Conservation (phyloP, 2,113 vertebrate species). For the Xenus cinereus region DNA sequence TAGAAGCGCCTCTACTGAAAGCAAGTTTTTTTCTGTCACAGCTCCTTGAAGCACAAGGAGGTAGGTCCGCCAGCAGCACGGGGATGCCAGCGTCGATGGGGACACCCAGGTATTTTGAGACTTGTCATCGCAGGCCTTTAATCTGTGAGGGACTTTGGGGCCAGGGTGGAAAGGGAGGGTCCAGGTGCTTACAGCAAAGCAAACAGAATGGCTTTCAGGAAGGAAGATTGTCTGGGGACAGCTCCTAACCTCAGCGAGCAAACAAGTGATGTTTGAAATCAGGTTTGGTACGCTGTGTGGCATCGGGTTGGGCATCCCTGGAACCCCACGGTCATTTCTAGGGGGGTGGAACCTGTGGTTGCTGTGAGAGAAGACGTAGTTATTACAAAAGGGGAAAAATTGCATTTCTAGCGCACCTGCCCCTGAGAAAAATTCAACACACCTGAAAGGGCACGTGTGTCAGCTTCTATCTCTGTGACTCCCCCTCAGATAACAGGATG, state of each 20-base stretch:
- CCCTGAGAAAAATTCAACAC: background rate
- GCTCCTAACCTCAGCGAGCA: accelerated
- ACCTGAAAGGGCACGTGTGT: background rate
- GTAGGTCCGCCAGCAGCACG: background rate
- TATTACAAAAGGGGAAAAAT: background rate
- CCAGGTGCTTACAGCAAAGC: background rate
- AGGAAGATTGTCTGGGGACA: background rate
- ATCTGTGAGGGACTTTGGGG: background rate
- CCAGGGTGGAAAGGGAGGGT: background rate
- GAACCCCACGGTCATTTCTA: background rate
- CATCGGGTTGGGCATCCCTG: background rate
- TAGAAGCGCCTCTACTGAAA: background rate
- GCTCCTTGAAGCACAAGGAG: background rate
- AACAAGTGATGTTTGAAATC: background rate
- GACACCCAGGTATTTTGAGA: background rate
- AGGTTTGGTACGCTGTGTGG: background rate
- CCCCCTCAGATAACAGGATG: background rate
- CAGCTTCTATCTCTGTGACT: background rate
- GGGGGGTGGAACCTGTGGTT: background rate
- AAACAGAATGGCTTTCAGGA: background rate
- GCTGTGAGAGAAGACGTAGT: background rate
- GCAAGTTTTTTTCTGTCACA: background rate
- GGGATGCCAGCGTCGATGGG: background rate
- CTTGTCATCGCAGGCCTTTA: background rate
- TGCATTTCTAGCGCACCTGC: background rate